These are phyloP conservation scores for Piprites chloris DNA, from an alignment of 2,113 vertebrate species.

Conservation along the genomic window DNA sequence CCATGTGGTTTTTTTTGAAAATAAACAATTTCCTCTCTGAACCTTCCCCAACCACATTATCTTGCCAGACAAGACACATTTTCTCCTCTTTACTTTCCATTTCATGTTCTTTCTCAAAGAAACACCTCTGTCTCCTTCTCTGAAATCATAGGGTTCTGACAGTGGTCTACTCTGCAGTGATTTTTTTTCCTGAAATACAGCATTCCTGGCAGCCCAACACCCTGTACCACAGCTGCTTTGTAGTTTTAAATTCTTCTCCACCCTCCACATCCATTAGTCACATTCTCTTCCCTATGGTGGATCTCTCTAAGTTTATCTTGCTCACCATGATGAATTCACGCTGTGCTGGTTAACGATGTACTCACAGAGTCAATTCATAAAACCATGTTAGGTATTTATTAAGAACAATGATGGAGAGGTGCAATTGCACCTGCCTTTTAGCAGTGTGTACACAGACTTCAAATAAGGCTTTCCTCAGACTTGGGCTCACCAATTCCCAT, in stretches of 20 bases:
- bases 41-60: not conserved
- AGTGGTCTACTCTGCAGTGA: not conserved
- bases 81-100: not conserved
- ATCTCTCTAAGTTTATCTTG: not conserved
- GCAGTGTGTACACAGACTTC: not conserved
- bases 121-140: not conserved
- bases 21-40: not conserved
- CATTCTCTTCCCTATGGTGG: not conserved
- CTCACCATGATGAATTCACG: not conserved
- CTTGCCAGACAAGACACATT: not conserved
- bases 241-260: not conserved
- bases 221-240: not conserved
- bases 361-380: constrained; percentile 8
- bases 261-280: not conserved
- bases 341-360: not conserved
- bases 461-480: not conserved
- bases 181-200: not conserved
- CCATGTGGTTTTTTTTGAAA: not conserved
- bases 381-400: not conserved
- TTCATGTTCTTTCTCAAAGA: not conserved
- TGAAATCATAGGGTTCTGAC: not conserved
- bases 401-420: not conserved
- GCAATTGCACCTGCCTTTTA: not conserved
- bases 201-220: not conserved
- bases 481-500: not conserved